Conservation (phyloP, 1,140 invertebrate genomes). For the Belonocnema kinseyi region DNA sequence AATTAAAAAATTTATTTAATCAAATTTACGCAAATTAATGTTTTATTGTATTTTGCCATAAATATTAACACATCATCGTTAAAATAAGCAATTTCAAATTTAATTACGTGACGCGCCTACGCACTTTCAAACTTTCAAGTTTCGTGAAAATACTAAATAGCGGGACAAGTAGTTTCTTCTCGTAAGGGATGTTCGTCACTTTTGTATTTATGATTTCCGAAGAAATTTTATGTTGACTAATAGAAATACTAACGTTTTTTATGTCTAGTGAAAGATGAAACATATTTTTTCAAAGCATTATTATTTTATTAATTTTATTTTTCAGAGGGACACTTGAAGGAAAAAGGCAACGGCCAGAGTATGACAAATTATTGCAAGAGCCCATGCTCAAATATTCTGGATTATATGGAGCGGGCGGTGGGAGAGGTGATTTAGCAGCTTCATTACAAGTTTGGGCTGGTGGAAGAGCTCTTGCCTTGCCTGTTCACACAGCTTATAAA, state of each 20-base stretch:
- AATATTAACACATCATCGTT: no score
- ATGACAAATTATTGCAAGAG: conserved; percentile 90
- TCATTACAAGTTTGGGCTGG: conserved; percentile 92
- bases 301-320: conserved; percentile 48
- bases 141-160: no score
- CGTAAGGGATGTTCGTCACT: no score
- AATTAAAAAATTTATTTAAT: no score
- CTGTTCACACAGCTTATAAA: conserved; percentile 95
- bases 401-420: conserved; percentile 84
- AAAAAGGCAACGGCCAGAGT: conserved; percentile 88
- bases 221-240: not conserved
- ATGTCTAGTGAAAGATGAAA: not conserved
- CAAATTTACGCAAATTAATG: no score
- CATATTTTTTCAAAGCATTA: not conserved
- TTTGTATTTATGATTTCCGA: no score
- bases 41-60: no score
- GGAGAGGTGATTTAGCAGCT: conserved; percentile 89
- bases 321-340: conserved; percentile 96
- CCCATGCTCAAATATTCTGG: conserved; percentile 95
- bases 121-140: no score
- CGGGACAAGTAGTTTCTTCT: no score
- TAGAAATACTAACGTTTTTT: not conserved
- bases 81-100: no score
- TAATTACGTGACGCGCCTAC: no score
- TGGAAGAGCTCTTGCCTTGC: conserved; percentile 88